A percentile compares a stretch with the other conserved stretches of the same genome.
Evolutionary conservation across 2,113 vertebrate species (phyloP).

Genomic region (Dicentrarchus labrax): DNA sequence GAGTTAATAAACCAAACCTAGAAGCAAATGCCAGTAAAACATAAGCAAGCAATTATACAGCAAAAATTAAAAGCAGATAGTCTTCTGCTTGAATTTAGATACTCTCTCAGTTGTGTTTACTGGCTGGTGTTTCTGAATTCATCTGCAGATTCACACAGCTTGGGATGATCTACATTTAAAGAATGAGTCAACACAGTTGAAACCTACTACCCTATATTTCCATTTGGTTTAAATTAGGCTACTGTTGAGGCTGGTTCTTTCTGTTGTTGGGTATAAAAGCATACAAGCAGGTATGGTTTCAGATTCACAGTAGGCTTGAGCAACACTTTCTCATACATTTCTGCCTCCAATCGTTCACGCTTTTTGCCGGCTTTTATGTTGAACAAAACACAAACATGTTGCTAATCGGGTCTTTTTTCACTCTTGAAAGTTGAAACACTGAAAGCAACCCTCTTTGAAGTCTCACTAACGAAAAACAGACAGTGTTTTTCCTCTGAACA

Average conservation of each 20-base stretch:
- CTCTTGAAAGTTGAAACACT: constrained; percentile 58
- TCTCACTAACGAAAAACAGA: constrained; percentile 74
- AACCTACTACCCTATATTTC: constrained; percentile 15
- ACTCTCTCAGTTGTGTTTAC: constrained; percentile 20
- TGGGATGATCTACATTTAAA: constrained; percentile 32
- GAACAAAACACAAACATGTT: constrained; percentile 61
- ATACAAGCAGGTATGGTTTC: constrained; percentile 31
- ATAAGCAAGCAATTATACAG: constrained; percentile 29
- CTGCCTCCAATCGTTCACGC: not conserved
- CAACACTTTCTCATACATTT: constrained; percentile 6
- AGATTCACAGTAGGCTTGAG: constrained; percentile 28
- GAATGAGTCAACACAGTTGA: constrained; percentile 13
- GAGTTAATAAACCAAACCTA: constrained; percentile 36
- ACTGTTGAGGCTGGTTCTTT: constrained; percentile 24
- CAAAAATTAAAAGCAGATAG: constrained; percentile 35
- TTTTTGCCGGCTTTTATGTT: constrained; percentile 52
- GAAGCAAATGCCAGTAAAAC: constrained; percentile 49
- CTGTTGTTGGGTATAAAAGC: constrained; percentile 15
- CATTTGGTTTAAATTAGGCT: constrained; percentile 44
- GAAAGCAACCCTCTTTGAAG: constrained; percentile 67
- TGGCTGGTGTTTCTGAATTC: constrained; percentile 29
- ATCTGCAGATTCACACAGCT: constrained; percentile 27
- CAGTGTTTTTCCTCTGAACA: constrained; percentile 38
- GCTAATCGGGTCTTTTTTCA: constrained; percentile 58
- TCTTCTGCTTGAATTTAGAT: constrained; percentile 9